Percentiles rank a stretch among this genome's conserved stretches.
Evolutionary conservation across 2,113 vertebrate genomes (phyloP).

Genomic region (Aphyosemion australe): DNA sequence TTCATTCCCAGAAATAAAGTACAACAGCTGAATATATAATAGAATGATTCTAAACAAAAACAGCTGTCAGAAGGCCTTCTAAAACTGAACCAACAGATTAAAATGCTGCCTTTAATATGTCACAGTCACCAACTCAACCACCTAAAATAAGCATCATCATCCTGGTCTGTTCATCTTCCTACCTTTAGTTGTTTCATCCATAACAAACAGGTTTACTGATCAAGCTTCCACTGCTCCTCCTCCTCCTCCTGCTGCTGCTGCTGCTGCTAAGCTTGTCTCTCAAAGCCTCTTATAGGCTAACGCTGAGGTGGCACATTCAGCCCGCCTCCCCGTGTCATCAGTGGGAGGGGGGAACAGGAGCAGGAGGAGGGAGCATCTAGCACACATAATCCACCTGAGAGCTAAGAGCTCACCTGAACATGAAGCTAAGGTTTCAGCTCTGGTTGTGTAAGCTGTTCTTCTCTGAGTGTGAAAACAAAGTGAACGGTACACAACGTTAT

Average conservation of each 20-base stretch:
- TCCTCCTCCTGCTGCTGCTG: too few relatives aligned
- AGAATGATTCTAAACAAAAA: too few relatives aligned
- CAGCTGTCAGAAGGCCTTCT: too few relatives aligned
- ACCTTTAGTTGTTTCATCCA: constrained; percentile 25
- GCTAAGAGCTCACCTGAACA: not conserved
- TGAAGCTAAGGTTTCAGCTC: not conserved
- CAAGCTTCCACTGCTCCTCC: constrained; percentile 3
- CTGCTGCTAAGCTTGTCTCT: constrained; percentile 21
- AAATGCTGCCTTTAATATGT: too few relatives aligned
- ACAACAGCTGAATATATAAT: not conserved
- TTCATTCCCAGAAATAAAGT: too few relatives aligned
- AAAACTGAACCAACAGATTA: too few relatives aligned
- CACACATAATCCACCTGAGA: constrained; percentile 32
- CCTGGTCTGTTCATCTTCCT: constrained; percentile 13
- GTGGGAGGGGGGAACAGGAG: constrained; percentile 6
- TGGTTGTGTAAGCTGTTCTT: too few relatives aligned
- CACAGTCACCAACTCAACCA: not conserved
- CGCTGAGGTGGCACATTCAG: constrained; percentile 39
- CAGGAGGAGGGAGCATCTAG: not conserved
- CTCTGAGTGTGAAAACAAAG: not conserved
- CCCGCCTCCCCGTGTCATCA: not conserved
- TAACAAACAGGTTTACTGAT: constrained; percentile 9
- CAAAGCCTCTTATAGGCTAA: constrained; percentile 61
- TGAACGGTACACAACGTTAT: not conserved
- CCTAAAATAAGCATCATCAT: not conserved